These are phyloP conservation scores for Dryobota labecula DNA, from an alignment of 2,888 invertebrate genomes.

Conservation along the genomic window DNA sequence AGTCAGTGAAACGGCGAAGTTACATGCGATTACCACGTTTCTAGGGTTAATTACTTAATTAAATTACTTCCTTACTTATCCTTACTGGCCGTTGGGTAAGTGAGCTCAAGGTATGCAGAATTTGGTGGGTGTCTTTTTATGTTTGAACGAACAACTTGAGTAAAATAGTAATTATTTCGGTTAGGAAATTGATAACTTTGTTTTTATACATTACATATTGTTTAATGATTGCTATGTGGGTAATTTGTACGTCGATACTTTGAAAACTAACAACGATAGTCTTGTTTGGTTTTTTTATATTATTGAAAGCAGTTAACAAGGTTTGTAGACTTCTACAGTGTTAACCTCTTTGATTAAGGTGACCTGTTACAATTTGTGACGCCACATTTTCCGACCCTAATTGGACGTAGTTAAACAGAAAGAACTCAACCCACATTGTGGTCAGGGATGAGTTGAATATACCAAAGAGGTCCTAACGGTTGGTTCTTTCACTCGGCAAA, in stretches of 20 bases:
- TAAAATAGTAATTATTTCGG: slow-evolving; percentile 1
- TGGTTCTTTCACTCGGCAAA: no score
- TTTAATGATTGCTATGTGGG: background rate
- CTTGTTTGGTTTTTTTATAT: background rate
- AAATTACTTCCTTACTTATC: slow-evolving; percentile 76
- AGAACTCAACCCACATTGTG: no score
- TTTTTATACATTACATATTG: slow-evolving; percentile 9
- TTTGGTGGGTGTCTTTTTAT: slow-evolving; percentile 38
- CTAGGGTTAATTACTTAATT: slow-evolving; percentile 82
- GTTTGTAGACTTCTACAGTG: background rate
- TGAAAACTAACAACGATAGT: background rate
- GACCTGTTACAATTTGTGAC: no score
- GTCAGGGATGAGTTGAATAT: no score
- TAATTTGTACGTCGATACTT: background rate
- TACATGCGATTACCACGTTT: slow-evolving; percentile 80
- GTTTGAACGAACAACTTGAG: slow-evolving; percentile 23
- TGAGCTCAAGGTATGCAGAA: slow-evolving; percentile 39
- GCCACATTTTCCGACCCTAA: background rate
- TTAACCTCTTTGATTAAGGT: background rate
- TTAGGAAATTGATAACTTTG: background rate
- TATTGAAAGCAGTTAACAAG: background rate
- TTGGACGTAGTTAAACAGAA: no score
- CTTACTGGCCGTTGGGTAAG: slow-evolving; percentile 61
- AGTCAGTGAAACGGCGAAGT: slow-evolving; percentile 72
- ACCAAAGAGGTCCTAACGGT: no score